phyloP scores from a whole-genome alignment of 1,140 invertebrate genomes.

The Teleogryllus occipitalis region DNA sequence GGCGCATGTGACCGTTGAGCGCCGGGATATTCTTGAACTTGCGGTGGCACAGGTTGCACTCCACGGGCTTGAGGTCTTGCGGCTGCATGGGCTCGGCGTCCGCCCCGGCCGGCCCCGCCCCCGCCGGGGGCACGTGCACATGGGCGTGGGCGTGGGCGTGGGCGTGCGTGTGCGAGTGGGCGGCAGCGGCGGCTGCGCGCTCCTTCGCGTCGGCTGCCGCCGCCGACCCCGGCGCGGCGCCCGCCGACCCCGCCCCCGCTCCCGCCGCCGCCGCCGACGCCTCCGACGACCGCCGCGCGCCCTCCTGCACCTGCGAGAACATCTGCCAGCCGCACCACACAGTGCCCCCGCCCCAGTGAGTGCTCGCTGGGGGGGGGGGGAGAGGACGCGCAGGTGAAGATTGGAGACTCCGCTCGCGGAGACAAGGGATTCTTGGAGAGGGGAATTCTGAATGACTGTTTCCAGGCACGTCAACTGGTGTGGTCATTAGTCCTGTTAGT shows the following conservation, averaged over 20 bases:
- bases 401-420: no score
- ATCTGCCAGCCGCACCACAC: no score
- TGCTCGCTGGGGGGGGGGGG: no score
- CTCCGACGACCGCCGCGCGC: neutral
- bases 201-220: neutral
- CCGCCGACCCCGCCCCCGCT: neutral
- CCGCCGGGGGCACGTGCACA: neutral
- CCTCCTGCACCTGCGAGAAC: neutral
- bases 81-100: conserved; percentile 32
- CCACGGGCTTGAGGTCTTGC: conserved; percentile 68
- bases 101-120: conserved; percentile 27
- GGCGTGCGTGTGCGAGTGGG: neutral
- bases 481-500: no score
- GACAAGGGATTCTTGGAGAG: no score
- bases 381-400: no score
- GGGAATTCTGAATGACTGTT: no score
- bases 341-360: no score
- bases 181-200: neutral
- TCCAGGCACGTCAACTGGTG: no score
- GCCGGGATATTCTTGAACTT: conserved; percentile 96
- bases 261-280: neutral
- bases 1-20: conserved; percentile 92
- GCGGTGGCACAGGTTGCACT: conserved; percentile 88
- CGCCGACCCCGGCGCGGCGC: neutral
- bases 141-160: neutral